Base-by-base conservation (phyloP, 2,113 vertebrate species). In the Mirounga angustirostris region DNA sequence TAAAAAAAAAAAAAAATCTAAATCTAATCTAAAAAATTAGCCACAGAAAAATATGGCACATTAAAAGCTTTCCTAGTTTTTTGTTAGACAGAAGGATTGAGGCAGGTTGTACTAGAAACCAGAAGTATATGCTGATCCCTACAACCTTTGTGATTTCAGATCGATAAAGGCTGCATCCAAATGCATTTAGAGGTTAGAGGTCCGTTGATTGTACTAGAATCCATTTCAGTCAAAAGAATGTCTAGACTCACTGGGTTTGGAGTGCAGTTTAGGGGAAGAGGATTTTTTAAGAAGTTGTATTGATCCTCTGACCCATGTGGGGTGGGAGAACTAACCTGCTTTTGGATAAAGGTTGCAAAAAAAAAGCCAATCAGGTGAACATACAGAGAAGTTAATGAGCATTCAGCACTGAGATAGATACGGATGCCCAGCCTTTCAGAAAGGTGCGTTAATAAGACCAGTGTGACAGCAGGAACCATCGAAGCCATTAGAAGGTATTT, bases 391-490 rank as follows among this genome's bases (percentile, higher is more conserved):
- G n/a, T 28, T 0, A 28, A 11, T 16, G 56, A 30, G 12, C 69
- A 16, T 0, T 76, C 36, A 6, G 2, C 58, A 5, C 36, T 1
- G 4, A 22, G 9, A 18, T 0, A 11, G 2, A 24, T 13, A 4
- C 2, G 5, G 28, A 33, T 4, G 28, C 46, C 59, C 6, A 7
- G 33, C 78, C 76, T 88, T 18, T 21, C 13, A 22, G 43, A 50
- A 50, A 46, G 50, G 56, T 8, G 2, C 2, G 4, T 6, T 5
- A 0, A 0, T 0, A 4, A 73, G 4, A 1, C 36, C 21, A 0
- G 0, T 0, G 16, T 30, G 56, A 26, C 18, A 0, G 24, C 10
- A 0, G 7, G 30, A 2, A 71, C 19, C 40, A 7, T 30, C 1
- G 54, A 1, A 6, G 85, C 92, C 33, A 0, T 28, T 3, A 6